phyloP scores from a whole-genome alignment of 2,113 vertebrate genomes.

The Pelobates fuscus region DNA sequence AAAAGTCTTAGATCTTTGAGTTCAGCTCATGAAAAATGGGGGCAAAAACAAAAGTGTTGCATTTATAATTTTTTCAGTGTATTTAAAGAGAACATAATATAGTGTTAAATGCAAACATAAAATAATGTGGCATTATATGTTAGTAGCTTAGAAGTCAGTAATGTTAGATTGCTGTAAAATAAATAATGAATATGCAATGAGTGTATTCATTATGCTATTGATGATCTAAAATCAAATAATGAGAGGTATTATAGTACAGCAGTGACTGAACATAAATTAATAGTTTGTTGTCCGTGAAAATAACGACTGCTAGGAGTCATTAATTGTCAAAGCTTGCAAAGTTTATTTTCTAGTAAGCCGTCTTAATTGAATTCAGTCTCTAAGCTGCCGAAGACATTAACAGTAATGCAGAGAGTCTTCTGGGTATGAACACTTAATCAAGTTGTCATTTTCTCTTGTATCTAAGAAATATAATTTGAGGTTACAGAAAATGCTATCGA shows the following conservation, averaged over 20 bases:
- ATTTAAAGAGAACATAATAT: no score
- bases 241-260: constrained; percentile 23
- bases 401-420: constrained; percentile 41
- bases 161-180: no score
- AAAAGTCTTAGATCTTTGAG: no score
- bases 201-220: background rate
- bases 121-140: no score
- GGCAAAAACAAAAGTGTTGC: no score
- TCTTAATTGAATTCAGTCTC: constrained; percentile 38
- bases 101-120: no score
- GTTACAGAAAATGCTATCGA: constrained; percentile 9
- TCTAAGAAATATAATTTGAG: constrained; percentile 39
- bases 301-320: constrained; percentile 11
- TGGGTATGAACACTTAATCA: constrained; percentile 41
- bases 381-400: constrained; percentile 34
- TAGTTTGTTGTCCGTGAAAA: constrained; percentile 28
- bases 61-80: no score
- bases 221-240: constrained; percentile 32
- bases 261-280: constrained; percentile 44
- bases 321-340: constrained; percentile 39
- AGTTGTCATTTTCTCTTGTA: constrained; percentile 37
- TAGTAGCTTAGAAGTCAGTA: no score
- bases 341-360: constrained; percentile 28
- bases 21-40: no score
- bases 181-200: no score